A percentile compares a stretch with the other conserved stretches of the same genome.
These are phyloP conservation scores for Catajapyx aquilonaris DNA, from an alignment of 1,140 invertebrate genomes.

Conservation along the genomic window DNA sequence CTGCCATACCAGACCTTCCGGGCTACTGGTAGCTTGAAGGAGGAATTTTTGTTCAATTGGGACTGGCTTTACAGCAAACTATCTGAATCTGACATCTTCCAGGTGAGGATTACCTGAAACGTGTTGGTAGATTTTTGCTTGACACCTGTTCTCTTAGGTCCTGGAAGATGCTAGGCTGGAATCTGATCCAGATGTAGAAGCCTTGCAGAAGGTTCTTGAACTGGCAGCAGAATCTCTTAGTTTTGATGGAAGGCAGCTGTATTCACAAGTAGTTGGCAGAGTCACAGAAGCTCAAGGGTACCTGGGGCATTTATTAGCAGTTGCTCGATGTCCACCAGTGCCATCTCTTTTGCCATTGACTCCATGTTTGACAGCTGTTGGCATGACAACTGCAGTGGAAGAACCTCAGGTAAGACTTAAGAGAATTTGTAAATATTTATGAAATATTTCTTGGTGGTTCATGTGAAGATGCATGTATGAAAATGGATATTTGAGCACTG, in stretches of 20 bases:
- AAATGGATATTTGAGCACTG: too few species aligned
- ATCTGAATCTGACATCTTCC: constrained; percentile 34
- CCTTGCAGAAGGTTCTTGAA: constrained; percentile 40
- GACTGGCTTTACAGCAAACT: constrained; percentile 55
- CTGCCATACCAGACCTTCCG: constrained; percentile 41
- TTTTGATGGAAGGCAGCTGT: constrained; percentile 53
- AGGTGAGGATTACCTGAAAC: constrained; percentile 18
- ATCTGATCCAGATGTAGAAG: constrained; percentile 30
- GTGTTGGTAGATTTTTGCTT: too few species aligned
- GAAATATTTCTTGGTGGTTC: too few species aligned
- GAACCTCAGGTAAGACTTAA: too few species aligned
- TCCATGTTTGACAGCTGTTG: constrained; percentile 5
- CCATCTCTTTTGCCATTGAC: constrained; percentile 10
- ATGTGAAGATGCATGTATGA: too few species aligned
- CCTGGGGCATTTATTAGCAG: constrained; percentile 2
- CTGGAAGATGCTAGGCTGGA: constrained; percentile 37
- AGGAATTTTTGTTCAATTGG: constrained; percentile 33
- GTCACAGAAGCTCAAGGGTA: too few species aligned
- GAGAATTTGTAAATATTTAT: too few species aligned
- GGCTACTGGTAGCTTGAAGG: constrained; percentile 16
- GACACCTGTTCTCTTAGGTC: too few species aligned
- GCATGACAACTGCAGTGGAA: too few species aligned
- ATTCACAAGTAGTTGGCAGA: constrained; percentile 34
- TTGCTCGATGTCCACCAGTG: constrained; percentile 4
- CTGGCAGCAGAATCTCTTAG: constrained; percentile 37